phyloP scores from a whole-genome alignment of 1,140 invertebrate genomes.

The Leptonema lineaticorne region DNA sequence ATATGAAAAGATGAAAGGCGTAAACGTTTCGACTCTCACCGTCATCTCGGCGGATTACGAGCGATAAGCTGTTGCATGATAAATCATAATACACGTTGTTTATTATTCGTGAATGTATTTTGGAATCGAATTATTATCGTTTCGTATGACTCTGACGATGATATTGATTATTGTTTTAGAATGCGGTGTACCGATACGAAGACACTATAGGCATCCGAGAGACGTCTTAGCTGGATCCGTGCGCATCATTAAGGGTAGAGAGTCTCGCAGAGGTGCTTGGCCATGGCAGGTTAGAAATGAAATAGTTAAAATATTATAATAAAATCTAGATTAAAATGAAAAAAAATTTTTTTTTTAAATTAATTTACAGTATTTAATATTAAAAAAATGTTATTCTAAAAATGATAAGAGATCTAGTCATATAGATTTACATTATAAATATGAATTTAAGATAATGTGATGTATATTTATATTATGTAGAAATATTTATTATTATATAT shows the following conservation, averaged over 20 bases:
- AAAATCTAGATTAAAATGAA: constrained; percentile 1
- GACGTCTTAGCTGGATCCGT: constrained; percentile 52
- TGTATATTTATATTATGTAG: too few species aligned
- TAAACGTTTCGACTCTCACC: too few species aligned
- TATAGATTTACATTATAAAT: background rate
- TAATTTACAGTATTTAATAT: background rate
- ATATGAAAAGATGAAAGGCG: too few species aligned
- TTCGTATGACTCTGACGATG: too few species aligned
- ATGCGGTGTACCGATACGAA: constrained; percentile 57
- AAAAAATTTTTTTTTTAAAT: constrained; percentile 10
- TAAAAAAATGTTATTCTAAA: background rate
- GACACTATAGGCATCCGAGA: constrained; percentile 58
- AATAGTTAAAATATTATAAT: too few species aligned
- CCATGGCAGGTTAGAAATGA: constrained; percentile 89
- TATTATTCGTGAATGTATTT: too few species aligned
- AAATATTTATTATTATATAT: too few species aligned
- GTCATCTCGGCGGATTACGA: too few species aligned
- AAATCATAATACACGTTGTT: too few species aligned
- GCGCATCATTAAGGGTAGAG: constrained; percentile 76
- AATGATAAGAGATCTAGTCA: background rate
- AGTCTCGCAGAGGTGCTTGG: constrained; percentile 77
- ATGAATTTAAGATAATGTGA: background rate
- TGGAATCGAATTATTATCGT: too few species aligned
- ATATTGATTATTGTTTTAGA: constrained; percentile 54
- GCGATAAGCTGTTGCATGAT: too few species aligned